Evolutionary conservation across 2,797 vertebrate species (phyloP), one percentile per base, ranked within the genome.

Genomic region (Halcyon leucocephala): DNA sequence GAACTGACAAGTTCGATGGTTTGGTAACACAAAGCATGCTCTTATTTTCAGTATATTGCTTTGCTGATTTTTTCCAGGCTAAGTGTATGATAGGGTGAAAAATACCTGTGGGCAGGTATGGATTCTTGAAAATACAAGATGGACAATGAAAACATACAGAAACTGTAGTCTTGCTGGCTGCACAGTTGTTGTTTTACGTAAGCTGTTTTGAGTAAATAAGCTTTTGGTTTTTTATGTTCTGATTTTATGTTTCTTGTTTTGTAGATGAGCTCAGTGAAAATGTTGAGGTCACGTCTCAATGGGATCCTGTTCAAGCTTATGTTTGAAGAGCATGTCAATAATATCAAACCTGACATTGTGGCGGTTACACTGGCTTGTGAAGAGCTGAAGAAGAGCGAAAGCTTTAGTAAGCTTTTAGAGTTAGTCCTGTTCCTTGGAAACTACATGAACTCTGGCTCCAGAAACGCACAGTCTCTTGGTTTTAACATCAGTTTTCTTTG

Each of bases 361-460:
- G 99, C 99, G 1, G 99, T 99, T 80, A 99, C 99, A 0, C 98
- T 99, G 29, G 99, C 99, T 82, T 99, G 99, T 16, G 99, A 99
- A 96, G 99, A 99, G 97, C 97, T 99, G 95, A 99, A 99, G 98
- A 99, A 99, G 97, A 99, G 99, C 3, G 99, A 99, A n/a, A 97
- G 97, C 95, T 99, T 99, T 83, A 98, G 95, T 93, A 98, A 88
- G 89, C 97, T 99, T 29, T 97, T 99, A 91, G 99, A 99, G 93
- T 44, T 99, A 89, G 98, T 99, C 69, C 97, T 99, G 42, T 97
- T 99, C 78, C 98, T 99, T 49, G 99, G 99, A 49, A 99, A 99
- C 97, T 99, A 99, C 98, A 99, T 99, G 99, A 99, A 99, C 51
- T 98, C 99, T 1, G 99, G 99, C 86, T 99, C 99, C 22, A 98